These are phyloP conservation scores for Dynastes grantii DNA, from an alignment of 2,888 invertebrate genomes.

Conservation along the genomic window DNA sequence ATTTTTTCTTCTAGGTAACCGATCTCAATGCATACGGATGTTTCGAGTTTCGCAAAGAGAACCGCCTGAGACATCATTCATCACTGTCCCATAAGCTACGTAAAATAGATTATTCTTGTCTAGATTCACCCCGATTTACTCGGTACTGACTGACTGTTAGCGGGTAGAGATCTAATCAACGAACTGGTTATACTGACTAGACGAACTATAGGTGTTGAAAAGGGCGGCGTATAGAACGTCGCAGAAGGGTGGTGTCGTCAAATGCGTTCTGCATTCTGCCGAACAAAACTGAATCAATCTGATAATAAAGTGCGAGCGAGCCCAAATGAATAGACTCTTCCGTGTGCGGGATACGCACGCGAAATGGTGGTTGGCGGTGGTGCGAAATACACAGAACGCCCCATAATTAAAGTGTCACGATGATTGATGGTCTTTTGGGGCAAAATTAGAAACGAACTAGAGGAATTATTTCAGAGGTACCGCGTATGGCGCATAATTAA, in stretches of 20 bases:
- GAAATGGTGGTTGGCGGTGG: conserved; percentile 13
- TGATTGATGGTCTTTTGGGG: conserved; percentile 44
- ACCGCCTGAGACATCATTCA: conserved; percentile 12
- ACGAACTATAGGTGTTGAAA: background rate
- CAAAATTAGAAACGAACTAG: conserved; percentile 26
- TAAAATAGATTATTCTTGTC: conserved; percentile 30
- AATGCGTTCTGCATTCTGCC: conserved; percentile 27
- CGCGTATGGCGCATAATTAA: conserved; percentile 20
- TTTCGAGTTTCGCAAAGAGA: conserved; percentile 24
- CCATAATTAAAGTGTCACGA: conserved; percentile 49
- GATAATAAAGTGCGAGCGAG: conserved; percentile 55
- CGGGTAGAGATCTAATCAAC: conserved; percentile 30
- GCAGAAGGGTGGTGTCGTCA: conserved; percentile 7
- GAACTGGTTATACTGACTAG: background rate
- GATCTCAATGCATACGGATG: conserved; percentile 27
- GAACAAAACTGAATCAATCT: conserved; percentile 60
- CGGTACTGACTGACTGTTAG: conserved; percentile 14
- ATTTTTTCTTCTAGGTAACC: background rate
- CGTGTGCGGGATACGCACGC: conserved; percentile 50
- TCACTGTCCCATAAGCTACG: conserved; percentile 34
- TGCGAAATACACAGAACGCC: conserved; percentile 19
- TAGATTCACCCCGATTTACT: conserved; percentile 17
- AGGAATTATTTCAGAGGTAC: conserved; percentile 28
- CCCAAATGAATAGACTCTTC: conserved; percentile 56
- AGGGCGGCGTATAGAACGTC: background rate